Evolutionary conservation across 2,797 vertebrate species (phyloP), one percentile per base, ranked within the genome.

Genomic region (Micrastur ruficollis): DNA sequence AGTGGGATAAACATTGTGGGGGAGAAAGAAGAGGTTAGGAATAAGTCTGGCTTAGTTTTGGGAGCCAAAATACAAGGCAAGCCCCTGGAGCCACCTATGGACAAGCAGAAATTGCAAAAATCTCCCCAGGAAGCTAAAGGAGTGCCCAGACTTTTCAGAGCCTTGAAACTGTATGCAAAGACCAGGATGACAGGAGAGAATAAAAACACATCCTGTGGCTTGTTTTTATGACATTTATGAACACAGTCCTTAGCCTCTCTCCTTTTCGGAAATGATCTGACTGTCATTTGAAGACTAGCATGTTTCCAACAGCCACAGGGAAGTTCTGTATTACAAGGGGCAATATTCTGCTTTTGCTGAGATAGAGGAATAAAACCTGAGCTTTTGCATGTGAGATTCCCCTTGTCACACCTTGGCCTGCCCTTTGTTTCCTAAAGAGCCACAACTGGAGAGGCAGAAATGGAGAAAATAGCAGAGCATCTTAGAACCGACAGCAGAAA

Each of bases 161-260:
- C 78, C 74, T 84, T 84, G 85, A 82, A 95, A 80, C 18, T 71
- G 27, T 21, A 50, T 49, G 40, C 32, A 42, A 80, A 56, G 67
- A 90, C 17, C 14, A 90, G 59, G n/a, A 84, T 76, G 80, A 66
- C 71, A 85, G 66, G 44, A 59, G 11, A 90, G 55, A 86, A 94
- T 53, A 93, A 80, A 93, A 94, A 81, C 36, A 70, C 70, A 90
- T 90, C 67, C 88, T 84, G 73, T 71, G 44, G 59, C 67, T 93
- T 94, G 92, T 91, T 94, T 91, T 95, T 78, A 78, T 72, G 68
- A 78, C 88, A 90, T 95, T 96, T 95, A 90, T 50, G 49, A 90
- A 74, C 66, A 74, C 10, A 90, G 78, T 9, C 88, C 71, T 18
- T 86, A 81, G 82, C 63, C 15, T 89, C 47, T 86, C 70, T 90